These are phyloP conservation scores for Aleiodes sp. DNA, from an alignment of 1,140 invertebrate species.

Conservation along the genomic window DNA sequence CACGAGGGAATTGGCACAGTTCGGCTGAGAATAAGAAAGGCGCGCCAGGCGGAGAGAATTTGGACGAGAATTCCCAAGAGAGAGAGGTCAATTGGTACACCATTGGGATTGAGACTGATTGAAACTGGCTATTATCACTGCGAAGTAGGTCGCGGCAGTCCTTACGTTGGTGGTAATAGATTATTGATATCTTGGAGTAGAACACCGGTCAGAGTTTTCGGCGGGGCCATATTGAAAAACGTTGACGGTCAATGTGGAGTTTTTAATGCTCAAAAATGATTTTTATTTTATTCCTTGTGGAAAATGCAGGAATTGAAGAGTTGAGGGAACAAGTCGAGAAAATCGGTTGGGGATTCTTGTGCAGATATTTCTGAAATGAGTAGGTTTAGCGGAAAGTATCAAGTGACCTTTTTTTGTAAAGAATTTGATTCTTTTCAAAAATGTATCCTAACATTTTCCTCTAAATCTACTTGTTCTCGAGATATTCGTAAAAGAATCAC, in stretches of 20 bases:
- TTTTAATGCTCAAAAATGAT: constrained; percentile 48
- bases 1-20: neutral
- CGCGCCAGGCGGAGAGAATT: neutral
- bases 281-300: neutral
- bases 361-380: no score
- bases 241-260: constrained; percentile 63
- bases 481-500: no score
- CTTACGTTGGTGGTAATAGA: constrained; percentile 55
- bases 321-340: neutral
- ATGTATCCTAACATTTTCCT: no score
- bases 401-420: no score
- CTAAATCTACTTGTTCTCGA: no score
- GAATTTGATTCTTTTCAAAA: no score
- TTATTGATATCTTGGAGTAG: constrained; percentile 69
- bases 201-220: constrained; percentile 68
- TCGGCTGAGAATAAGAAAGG: neutral
- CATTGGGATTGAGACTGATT: constrained; percentile 63
- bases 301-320: neutral
- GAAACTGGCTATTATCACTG: constrained; percentile 62
- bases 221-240: constrained; percentile 68
- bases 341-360: neutral
- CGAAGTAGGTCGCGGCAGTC: constrained; percentile 64
- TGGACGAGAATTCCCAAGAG: no score
- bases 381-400: no score
- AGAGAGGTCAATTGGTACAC: constrained; percentile 24